A percentile compares a stretch with the other conserved stretches of the same genome.
These are phyloP conservation scores for Trichomycterus rosablanca DNA, from an alignment of 2,113 vertebrate genomes.

Conservation along the genomic window DNA sequence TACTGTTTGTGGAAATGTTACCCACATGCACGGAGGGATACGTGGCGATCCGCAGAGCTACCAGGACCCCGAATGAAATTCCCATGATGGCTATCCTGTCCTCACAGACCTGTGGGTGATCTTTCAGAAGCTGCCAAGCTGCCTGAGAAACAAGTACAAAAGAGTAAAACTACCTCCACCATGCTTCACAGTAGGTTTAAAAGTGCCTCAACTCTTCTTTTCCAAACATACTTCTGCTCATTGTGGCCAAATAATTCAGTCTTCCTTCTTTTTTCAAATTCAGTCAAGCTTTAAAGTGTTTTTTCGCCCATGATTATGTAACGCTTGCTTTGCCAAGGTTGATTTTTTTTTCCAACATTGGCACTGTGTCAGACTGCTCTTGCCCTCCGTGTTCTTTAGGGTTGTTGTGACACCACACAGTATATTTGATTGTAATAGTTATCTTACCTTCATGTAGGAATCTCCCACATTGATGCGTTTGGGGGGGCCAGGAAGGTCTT, in stretches of 20 bases:
- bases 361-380: no score
- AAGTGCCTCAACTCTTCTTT: no score
- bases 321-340: no score
- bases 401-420: not conserved
- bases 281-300: no score
- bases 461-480: conserved; percentile 43
- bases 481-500: conserved; percentile 52
- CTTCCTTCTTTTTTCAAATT: no score
- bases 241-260: no score
- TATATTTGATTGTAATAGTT: not conserved
- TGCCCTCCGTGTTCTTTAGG: no score
- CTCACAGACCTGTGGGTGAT: conserved; percentile 51
- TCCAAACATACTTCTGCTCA: no score
- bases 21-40: conserved; percentile 46
- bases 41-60: conserved; percentile 48
- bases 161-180: no score
- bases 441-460: conserved; percentile 56
- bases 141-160: conserved; percentile 35
- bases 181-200: no score
- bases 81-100: conserved; percentile 57
- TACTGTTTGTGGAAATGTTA: not conserved
- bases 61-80: conserved; percentile 53
- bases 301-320: no score
- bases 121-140: conserved; percentile 53
- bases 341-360: no score